These are phyloP conservation scores for Serripes groenlandicus DNA, from an alignment of 2,888 invertebrate species.

Conservation along the genomic window DNA sequence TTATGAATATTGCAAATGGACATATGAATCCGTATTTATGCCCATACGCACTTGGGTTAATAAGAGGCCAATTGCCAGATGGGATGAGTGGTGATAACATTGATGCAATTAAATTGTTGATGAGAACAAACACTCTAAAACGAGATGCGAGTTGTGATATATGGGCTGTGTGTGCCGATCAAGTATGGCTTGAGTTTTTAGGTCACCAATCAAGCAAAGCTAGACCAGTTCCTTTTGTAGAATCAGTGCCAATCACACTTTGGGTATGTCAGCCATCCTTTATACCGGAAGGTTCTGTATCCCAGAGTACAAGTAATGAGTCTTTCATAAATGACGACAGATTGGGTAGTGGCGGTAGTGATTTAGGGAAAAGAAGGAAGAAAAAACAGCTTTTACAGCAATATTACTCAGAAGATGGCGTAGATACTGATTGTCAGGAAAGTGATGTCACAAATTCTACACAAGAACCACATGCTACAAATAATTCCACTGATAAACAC, in stretches of 20 bases:
- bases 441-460: not conserved
- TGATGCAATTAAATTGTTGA: conserved; percentile 58
- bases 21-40: conserved; percentile 80
- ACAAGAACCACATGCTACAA: not conserved
- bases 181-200: conserved; percentile 96
- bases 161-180: conserved; percentile 95
- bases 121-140: conserved; percentile 80
- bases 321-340: not conserved
- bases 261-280: conserved; percentile 88
- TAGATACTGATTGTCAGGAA: conserved; percentile 32
- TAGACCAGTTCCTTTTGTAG: conserved; percentile 86
- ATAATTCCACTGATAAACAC: not conserved
- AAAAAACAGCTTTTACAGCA: conserved; percentile 67
- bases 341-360: not conserved
- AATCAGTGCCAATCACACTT: conserved; percentile 93
- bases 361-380: conserved; percentile 42
- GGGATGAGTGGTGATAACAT: conserved; percentile 44
- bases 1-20: conserved; percentile 73
- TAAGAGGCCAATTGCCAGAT: conserved; percentile 52
- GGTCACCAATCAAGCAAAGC: conserved; percentile 91
- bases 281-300: conserved; percentile 37
- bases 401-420: conserved; percentile 67
- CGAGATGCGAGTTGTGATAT: conserved; percentile 90
- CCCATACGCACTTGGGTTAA: conserved; percentile 69
- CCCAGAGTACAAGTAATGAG: conserved; percentile 25